These are phyloP conservation scores for Bombus soroeensis DNA, from an alignment of 1,140 invertebrate genomes.

Conservation along the genomic window DNA sequence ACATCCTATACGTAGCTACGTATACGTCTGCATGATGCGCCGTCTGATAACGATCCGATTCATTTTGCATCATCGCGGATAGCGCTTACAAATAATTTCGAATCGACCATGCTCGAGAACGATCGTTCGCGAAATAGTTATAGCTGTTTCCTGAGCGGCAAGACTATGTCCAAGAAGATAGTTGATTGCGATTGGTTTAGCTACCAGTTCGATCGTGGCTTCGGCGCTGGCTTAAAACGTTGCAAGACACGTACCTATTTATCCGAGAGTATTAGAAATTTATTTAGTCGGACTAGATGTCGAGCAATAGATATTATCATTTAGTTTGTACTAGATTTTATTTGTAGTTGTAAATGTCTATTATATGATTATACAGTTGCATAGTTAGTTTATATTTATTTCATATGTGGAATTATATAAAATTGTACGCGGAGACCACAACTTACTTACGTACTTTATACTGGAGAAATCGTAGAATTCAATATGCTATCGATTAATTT, in stretches of 20 bases:
- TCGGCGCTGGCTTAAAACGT: background rate
- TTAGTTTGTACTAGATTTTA: background rate
- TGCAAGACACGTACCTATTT: background rate
- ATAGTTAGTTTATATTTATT: background rate
- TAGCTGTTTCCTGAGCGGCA: background rate
- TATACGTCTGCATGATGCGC: background rate
- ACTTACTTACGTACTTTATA: too few species aligned
- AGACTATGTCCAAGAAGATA: background rate
- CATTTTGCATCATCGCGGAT: background rate
- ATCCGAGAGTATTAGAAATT: background rate
- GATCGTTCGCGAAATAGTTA: background rate
- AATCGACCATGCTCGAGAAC: background rate
- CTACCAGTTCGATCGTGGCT: background rate
- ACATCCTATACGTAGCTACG: background rate
- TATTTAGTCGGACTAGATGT: background rate
- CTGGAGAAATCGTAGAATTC: background rate
- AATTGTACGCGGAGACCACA: background rate
- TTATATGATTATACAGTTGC: background rate
- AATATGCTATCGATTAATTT: background rate
- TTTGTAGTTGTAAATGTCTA: background rate
- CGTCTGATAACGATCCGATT: conserved; percentile 25
- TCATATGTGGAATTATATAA: background rate
- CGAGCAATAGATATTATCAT: background rate
- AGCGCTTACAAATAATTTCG: background rate
- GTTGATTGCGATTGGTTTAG: background rate